Evolutionary conservation across 92 coral and sea anemone genomes (phyloP).

Genomic region (Blastomussa wellsi): DNA sequence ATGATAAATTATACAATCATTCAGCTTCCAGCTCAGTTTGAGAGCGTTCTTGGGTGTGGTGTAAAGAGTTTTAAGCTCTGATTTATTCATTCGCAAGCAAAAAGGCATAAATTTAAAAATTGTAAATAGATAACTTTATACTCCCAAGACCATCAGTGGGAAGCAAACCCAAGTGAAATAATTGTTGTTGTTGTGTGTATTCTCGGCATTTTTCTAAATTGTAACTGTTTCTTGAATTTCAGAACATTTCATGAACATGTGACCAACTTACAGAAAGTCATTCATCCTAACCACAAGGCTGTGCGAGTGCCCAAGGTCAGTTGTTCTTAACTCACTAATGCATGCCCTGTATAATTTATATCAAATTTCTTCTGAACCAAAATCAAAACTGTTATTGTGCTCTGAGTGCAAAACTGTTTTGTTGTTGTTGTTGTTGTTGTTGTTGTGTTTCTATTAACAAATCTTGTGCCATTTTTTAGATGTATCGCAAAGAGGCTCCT

Average conservation of each 20-base stretch:
- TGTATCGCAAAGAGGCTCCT: constrained; percentile 94
- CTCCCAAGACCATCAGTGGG: no score
- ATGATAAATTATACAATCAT: no score
- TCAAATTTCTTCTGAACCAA: background rate
- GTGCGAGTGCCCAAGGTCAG: constrained; percentile 92
- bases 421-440: background rate
- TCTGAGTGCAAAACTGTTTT: background rate
- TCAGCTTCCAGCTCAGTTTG: no score
- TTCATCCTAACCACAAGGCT: constrained; percentile 85
- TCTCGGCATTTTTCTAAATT: background rate
- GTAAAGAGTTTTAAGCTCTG: no score
- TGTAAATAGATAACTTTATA: no score
- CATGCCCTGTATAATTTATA: background rate
- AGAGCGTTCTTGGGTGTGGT: no score
- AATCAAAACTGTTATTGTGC: background rate
- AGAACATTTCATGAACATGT: constrained; percentile 91
- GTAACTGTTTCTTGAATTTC: background rate
- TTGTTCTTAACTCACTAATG: background rate
- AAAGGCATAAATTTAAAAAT: no score
- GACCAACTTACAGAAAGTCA: constrained; percentile 63
- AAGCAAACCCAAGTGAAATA: no score
- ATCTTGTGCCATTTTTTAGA: constrained; percentile 36
- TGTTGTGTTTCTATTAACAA: background rate
- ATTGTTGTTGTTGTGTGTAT: no score
- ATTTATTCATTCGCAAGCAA: no score